Evolutionary conservation across 2,113 vertebrate genomes (phyloP).

Genomic region (Crotalus helleri): DNA sequence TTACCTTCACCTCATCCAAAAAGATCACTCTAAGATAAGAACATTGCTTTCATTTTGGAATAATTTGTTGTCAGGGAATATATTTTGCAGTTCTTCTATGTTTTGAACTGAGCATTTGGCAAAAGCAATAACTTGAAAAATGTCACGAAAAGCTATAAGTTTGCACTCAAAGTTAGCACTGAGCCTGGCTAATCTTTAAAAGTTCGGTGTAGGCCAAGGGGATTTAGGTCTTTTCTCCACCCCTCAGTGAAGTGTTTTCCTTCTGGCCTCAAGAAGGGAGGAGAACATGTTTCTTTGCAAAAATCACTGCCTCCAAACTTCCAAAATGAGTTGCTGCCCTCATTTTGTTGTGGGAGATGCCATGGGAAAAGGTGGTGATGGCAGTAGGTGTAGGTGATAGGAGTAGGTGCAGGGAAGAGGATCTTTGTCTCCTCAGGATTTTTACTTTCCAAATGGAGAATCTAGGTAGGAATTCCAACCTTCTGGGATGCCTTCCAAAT

Average conservation of each 20-base stretch:
- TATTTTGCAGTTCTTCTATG: background rate
- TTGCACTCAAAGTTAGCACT: background rate
- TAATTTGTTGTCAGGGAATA: background rate
- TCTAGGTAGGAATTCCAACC: background rate
- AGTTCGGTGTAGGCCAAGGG: conserved; percentile 26
- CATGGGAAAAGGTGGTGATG: background rate
- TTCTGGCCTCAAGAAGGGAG: background rate
- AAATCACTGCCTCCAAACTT: background rate
- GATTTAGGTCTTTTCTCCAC: background rate
- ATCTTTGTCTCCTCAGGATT: background rate
- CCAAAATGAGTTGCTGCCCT: background rate
- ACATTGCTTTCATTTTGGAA: background rate
- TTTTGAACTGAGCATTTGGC: background rate
- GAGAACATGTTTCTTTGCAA: background rate
- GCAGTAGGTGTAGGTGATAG: background rate
- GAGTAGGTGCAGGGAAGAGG: background rate
- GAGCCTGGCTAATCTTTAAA: conserved; percentile 7
- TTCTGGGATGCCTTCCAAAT: background rate
- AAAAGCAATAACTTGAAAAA: background rate
- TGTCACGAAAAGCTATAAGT: background rate
- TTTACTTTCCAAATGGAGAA: background rate
- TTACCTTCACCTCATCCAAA: background rate
- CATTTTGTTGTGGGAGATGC: background rate
- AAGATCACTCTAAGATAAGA: background rate
- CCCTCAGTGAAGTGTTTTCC: conserved; percentile 39